A percentile compares a stretch with the other conserved stretches of the same genome.
Evolutionary conservation across 2,888 invertebrate species (phyloP).

Genomic region (Eilema griseolum): DNA sequence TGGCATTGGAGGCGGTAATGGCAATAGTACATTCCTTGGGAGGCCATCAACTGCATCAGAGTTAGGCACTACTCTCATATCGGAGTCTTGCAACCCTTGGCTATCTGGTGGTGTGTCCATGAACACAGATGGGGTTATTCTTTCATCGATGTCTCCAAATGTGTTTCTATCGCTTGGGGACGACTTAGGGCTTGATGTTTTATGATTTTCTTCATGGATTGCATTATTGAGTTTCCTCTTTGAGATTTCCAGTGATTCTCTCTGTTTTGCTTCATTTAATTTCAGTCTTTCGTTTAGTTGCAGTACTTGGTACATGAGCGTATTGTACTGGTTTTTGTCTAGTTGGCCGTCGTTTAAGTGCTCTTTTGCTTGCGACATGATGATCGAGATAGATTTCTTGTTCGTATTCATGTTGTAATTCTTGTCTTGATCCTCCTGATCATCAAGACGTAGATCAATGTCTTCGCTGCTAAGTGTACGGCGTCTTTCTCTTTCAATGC

Average conservation of each 20-base stretch:
- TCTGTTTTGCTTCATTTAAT: slow-evolving; percentile 91
- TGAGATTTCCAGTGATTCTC: slow-evolving; percentile 88
- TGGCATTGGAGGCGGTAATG: slow-evolving; percentile 70
- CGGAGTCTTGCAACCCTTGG: slow-evolving; percentile 71
- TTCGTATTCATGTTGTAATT: slow-evolving; percentile 53
- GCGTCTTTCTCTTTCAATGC: slow-evolving; percentile 82
- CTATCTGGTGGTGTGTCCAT: slow-evolving; percentile 71
- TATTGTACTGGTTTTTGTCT: slow-evolving; percentile 91
- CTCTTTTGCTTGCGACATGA: slow-evolving; percentile 94
- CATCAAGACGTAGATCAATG: slow-evolving; percentile 83
- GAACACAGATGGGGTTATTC: slow-evolving; percentile 72
- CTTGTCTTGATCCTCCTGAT: slow-evolving; percentile 83
- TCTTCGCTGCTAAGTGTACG: slow-evolving; percentile 84
- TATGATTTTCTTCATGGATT: slow-evolving; percentile 74
- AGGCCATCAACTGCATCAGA: slow-evolving; percentile 56
- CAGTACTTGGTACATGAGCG: slow-evolving; percentile 91
- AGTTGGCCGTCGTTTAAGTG: slow-evolving; percentile 91
- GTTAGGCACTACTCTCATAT: slow-evolving; percentile 67
- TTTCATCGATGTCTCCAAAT: slow-evolving; percentile 85
- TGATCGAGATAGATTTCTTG: slow-evolving; percentile 91
- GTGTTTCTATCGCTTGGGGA: slow-evolving; percentile 72
- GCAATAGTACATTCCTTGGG: slow-evolving; percentile 55
- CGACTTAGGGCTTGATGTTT: slow-evolving; percentile 81
- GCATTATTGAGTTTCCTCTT: slow-evolving; percentile 78
- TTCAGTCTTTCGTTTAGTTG: slow-evolving; percentile 93